Base-by-base conservation (phyloP, 1,140 invertebrate species). In the Drosophila aff. region DNA sequence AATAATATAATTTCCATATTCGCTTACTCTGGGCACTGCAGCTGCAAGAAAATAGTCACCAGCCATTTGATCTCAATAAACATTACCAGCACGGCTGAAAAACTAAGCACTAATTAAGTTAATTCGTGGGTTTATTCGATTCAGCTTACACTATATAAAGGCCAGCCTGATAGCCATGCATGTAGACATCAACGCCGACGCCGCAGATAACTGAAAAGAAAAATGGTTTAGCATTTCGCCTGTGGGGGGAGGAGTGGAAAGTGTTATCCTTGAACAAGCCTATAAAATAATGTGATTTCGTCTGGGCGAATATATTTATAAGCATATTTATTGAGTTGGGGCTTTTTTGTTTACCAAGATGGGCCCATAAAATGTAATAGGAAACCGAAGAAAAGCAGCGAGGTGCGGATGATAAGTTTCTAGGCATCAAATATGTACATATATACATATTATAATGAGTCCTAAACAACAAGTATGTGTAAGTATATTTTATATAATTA, bases 21-120 rank as follows among this genome's bases (percentile, higher is more conserved):
- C 4, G 9, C 83, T 91, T 80, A 92, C 92, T 87, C 89, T 38
- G 73, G 69, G 50, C 76, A 81, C 55, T 92, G 80, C 13, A 92
- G 75, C 57, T 91, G 89, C 52, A 92, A 64, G 41, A 92, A 92
- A 59, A 92, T 73, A 49, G 82, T 92, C 63, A 92, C 77, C 52
- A 92, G 73, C 92, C 92, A 92, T 74, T 92, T 92, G 69, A 92
- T 77, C 79, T 92, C 92, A 55, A 92, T 83, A 41, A 92, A 78
- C 44, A 92, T 79, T 44, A 92, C 82, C 59, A 92, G 59, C 52
- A 92, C 47, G 15, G 92, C 87, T 79, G 81, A 79, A 86, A 92
- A 85, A 85, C 92, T 78, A 69, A 57, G 43, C 79, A 79, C 55
- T 62, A 64, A 77, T 82, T 78, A 79, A 69, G 38, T 49, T 33